phyloP scores from a whole-genome alignment of 1,140 invertebrate species.

The Bombyx mandarina region DNA sequence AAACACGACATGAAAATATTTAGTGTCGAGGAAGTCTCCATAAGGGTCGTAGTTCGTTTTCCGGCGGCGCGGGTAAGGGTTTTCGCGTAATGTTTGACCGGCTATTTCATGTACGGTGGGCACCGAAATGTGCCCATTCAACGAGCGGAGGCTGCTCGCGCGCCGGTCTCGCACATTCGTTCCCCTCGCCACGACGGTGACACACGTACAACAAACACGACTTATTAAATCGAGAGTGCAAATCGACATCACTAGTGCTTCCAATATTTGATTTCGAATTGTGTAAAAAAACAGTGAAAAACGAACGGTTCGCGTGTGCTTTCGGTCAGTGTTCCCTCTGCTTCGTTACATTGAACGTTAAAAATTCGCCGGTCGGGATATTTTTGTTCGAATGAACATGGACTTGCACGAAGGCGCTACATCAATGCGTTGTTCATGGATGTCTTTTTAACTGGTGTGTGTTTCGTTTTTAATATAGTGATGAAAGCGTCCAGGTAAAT shows the following conservation, averaged over 20 bases:
- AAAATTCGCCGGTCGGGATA: slow-evolving; percentile 27
- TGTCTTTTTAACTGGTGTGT: slow-evolving; percentile 69
- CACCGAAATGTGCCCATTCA: slow-evolving; percentile 64
- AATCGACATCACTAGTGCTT: slow-evolving; percentile 19
- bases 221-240: slow-evolving; percentile 20
- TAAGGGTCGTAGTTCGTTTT: slow-evolving; percentile 42
- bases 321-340: slow-evolving; percentile 32
- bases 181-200: slow-evolving; percentile 34
- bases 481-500: neutral
- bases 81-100: slow-evolving; percentile 63
- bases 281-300: slow-evolving; percentile 9
- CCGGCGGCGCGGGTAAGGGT: slow-evolving; percentile 53
- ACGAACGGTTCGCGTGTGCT: slow-evolving; percentile 29
- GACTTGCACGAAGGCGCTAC: slow-evolving; percentile 58
- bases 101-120: slow-evolving; percentile 64
- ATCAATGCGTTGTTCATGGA: slow-evolving; percentile 70
- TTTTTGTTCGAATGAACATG: slow-evolving; percentile 59
- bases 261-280: slow-evolving; percentile 10
- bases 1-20: neutral
- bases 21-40: slow-evolving; percentile 29
- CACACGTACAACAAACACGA: slow-evolving; percentile 28
- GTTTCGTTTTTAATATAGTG: slow-evolving; percentile 24
- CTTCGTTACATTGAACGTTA: slow-evolving; percentile 16
- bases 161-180: slow-evolving; percentile 52
- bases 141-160: slow-evolving; percentile 53